Evolutionary conservation across 2,113 vertebrate genomes (phyloP).

Genomic region (Chaetops frenatus): DNA sequence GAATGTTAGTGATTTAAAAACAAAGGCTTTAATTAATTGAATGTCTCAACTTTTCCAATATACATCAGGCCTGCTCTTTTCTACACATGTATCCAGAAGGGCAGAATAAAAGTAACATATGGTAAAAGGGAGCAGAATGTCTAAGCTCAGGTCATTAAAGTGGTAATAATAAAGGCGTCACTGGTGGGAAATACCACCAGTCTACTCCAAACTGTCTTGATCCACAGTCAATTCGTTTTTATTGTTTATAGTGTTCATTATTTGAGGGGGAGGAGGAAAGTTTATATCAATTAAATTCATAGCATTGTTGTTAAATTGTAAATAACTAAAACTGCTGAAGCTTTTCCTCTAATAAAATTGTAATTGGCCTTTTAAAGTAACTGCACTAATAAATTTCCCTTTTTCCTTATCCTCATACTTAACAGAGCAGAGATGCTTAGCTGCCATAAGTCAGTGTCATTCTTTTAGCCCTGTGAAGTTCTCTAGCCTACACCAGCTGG

Average conservation of each 20-base stretch:
- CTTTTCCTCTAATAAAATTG: conserved; percentile 31
- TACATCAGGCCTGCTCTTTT: background rate
- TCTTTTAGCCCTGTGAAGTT: background rate
- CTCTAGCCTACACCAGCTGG: background rate
- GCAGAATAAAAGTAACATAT: background rate
- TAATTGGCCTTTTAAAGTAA: conserved; percentile 34
- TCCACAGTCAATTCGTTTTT: conserved; percentile 4
- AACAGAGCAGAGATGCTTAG: background rate
- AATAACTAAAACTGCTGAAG: conserved; percentile 25
- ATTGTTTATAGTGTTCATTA: conserved; percentile 15
- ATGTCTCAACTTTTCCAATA: background rate
- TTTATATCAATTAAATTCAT: background rate
- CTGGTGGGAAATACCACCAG: background rate
- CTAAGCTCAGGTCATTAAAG: background rate
- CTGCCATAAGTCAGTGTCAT: background rate
- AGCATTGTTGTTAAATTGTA: background rate
- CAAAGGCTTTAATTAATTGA: background rate
- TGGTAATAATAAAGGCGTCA: background rate
- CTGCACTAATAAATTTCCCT: background rate
- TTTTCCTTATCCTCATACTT: background rate
- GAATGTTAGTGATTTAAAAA: background rate
- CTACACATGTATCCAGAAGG: background rate
- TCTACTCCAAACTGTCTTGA: background rate
- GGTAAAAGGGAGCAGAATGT: background rate
- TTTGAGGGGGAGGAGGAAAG: background rate